Evolutionary conservation across 2,113 vertebrate genomes (phyloP).

Genomic region (Dipodomys spectabilis): DNA sequence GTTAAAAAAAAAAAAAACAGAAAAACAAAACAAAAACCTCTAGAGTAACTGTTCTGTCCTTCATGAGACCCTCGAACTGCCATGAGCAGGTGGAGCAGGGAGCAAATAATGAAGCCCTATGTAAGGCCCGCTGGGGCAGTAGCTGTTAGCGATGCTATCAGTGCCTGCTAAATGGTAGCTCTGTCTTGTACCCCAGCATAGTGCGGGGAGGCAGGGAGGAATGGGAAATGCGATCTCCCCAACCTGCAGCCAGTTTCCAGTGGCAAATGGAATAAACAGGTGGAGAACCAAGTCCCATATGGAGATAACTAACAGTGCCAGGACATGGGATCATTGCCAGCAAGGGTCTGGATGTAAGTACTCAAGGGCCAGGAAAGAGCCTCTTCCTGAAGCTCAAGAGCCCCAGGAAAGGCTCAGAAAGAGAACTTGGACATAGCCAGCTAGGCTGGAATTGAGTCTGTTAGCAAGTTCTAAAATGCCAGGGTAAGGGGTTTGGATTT

Average conservation of each 20-base stretch:
- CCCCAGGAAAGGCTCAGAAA: neutral
- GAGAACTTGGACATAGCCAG: neutral
- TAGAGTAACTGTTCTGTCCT: constrained; percentile 45
- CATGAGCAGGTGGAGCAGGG: constrained; percentile 31
- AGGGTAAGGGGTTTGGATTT: neutral
- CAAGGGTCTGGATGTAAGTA: neutral
- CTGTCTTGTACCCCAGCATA: neutral
- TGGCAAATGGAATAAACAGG: neutral
- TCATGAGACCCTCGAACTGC: constrained; percentile 21
- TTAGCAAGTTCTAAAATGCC: neutral
- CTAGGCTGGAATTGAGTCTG: neutral
- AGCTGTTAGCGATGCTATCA: neutral
- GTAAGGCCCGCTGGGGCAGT: neutral
- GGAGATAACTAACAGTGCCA: neutral
- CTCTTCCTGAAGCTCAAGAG: neutral
- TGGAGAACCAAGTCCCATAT: neutral
- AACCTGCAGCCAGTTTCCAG: neutral
- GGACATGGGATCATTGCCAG: neutral
- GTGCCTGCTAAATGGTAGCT: neutral
- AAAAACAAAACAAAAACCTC: neutral
- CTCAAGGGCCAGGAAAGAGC: neutral
- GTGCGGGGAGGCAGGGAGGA: neutral
- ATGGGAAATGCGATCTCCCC: neutral
- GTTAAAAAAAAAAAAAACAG: constrained; percentile 39
- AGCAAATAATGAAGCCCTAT: neutral